Evolutionary conservation across 35 echinoderm and acorn worm species (phyloP), one percentile per base, ranked within the genome.

Genomic region (Lytechinus pictus): DNA sequence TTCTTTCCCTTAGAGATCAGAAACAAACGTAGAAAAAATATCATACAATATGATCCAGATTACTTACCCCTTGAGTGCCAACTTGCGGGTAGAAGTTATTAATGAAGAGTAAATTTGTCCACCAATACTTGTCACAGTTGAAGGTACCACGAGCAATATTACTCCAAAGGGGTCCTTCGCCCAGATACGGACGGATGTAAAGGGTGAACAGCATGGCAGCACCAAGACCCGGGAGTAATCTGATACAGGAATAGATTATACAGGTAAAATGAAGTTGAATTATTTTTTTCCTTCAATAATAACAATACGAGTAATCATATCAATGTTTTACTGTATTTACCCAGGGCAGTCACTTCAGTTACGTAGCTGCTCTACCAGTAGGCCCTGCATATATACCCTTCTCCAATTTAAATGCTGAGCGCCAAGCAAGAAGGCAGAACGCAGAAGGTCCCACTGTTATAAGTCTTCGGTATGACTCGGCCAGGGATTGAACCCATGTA

Each of bases 81-180:
- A 3, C 57, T 33, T 86, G 21, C 9, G 98, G 98, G 52, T 99
- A 99, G 72, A 99, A 95, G 52, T 99, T 99, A 52, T 97, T 99
- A 16, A 99, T 99, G 58, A 95, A 99, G 4, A 99, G 95, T 27
- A 99, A 24, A 57, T 96, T 96, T 9, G 97, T 99, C 96, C 98
- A 99, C 97, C 98, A 99, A 89, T 99, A 99, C 61, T 95, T 96
- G 5, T 91, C 58, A 87, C 98, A 99, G 54, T 57, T 93, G 54
- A 19, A 52, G 28, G 53, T 89, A 24, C 28, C 16, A 3, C 13
- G 55, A 9, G 89, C 54, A 12, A n/a, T 27, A 2, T 87, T 86
- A 33, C 94, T 71, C 92, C 94, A 95, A 21, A 96, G 87, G 24
- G 98, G 98, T 60, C 98, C 98, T 52, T 95, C 86, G n/a, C 97